Base-by-base conservation (phyloP, 2,888 invertebrate genomes). In the Melieria crassipennis region DNA sequence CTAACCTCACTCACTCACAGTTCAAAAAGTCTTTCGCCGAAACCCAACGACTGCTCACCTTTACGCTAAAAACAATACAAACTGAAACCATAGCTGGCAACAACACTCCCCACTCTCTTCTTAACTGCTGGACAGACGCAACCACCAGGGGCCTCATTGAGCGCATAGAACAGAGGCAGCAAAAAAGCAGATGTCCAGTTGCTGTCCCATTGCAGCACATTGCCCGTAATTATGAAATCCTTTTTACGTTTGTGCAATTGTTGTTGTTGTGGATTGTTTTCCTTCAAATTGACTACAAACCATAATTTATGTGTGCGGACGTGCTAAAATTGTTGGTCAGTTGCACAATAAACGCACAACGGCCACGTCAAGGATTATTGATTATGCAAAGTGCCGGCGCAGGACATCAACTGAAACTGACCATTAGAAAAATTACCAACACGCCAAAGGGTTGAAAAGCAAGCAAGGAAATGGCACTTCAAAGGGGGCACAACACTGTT, bases 231-330 rank as follows among this genome's bases (percentile, higher is more conserved):
- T 65, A 56, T 65, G 56, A 57, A 65, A 64, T 58, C 67, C 70
- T 63, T 75, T 69, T 75, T 67, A 50, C 13, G 56, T 60, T 46
- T 57, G 64, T 68, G 68, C 71, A 69, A 60, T 62, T 73, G 69
- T 45, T 73, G 43, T 56, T 75, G 64, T 74, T 63, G 64, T 77
- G 60, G 81, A 79, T 80, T 84, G 81, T 72, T 84, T 84, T 82
- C 77, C 82, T 83, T 79, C 78, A 75, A 84, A 82, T 84, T 85
- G 85, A 85, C 84, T 85, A 82, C 81, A 85, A 84, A 84, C 83
- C 85, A 84, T 84, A 84, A 84, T 84, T 84, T 84, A 84, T 84
- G 80, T 81, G 84, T 84, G 81, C 79, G 82, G 78, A 84, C 77
- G 78, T 81, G 84, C 80, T 77, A 80, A 77, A 76, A 77, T 78